Percentiles rank a stretch among this genome's conserved stretches.
Conservation (phyloP, 1,140 invertebrate genomes). For the Probaryconus sp. region DNA sequence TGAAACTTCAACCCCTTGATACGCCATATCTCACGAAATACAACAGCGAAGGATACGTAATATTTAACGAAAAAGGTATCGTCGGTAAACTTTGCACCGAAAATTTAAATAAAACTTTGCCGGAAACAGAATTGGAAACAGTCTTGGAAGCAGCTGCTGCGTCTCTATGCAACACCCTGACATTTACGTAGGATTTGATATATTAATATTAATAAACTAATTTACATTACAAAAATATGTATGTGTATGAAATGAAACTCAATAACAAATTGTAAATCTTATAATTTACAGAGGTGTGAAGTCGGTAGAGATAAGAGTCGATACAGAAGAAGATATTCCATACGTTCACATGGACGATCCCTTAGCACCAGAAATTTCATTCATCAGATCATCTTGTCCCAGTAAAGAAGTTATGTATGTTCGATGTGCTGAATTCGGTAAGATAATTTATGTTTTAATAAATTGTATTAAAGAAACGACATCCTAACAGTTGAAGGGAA, state of each 20-base stretch:
- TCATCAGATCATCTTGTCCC: conserved; percentile 85
- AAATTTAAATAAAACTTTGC: conserved; percentile 81
- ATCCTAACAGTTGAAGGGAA: no score
- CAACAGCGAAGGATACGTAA: conserved; percentile 85
- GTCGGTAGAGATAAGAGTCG: conserved; percentile 78
- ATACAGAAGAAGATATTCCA: conserved; percentile 78
- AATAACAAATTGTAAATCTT: no score
- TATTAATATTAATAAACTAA: no score
- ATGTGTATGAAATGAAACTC: no score
- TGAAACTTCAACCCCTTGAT: conserved; percentile 79
- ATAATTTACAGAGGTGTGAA: conserved; percentile 79
- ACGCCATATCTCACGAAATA: conserved; percentile 84
- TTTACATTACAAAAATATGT: no score
- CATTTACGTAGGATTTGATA: conserved; percentile 82
- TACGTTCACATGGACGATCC: conserved; percentile 90
- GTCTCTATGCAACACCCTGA: conserved; percentile 86
- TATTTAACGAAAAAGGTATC: conserved; percentile 90
- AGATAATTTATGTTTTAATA: conserved; percentile 62
- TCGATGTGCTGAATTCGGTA: conserved; percentile 86
- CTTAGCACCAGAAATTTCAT: conserved; percentile 87
- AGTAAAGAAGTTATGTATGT: conserved; percentile 89
- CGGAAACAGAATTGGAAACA: conserved; percentile 76
- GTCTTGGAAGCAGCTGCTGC: conserved; percentile 84
- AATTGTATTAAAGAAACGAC: conserved; percentile 51
- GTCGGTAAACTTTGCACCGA: conserved; percentile 89